Evolutionary conservation across 2,797 vertebrate species (phyloP), one percentile per base, ranked within the genome.

Genomic region (Saxicola maurus): DNA sequence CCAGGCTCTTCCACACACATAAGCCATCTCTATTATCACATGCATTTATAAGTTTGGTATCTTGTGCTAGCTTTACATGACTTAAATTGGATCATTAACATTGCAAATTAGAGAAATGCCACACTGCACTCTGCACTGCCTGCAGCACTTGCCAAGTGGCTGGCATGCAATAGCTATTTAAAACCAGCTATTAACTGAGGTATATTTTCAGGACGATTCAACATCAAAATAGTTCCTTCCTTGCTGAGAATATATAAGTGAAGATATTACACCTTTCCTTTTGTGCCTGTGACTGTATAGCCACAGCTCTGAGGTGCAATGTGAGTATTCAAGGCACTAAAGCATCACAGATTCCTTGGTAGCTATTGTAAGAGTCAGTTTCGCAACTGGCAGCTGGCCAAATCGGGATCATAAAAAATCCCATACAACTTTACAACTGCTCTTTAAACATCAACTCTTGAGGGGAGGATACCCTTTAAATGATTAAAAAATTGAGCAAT

Each of bases 51-150:
- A 53, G 31, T 80, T 65, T 55, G 53, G 31, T 80, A 76, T 87
- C 79, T 91, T 78, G 31, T 64, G 59, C 77, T 87, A 89, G 89
- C 82, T 94, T 84, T 86, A 72, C 68, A 40, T 31, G 46, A 86
- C 59, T 94, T 91, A 91, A 92, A 94, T 88, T 89, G 83, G 57
- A 90, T 91, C 85, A 87, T 94, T 94, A 95, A 92, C 86, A 94
- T 68, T 91, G 91, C 78, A 95, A 92, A 95, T 94, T 80, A 94
- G 71, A 91, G 45, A 83, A 91, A 89, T 46, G 67, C 62, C 68
- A 86, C 69, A 61, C 38, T 55, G 68, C 25, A 25, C 18, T 66
- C 62, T 56, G 24, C 28, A 46, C 33, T 60, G 87, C 91, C 71
- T 89, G 73, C 43, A 89, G 91, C 60, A 67, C 33, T 88, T 71